Conservation (phyloP, 2,113 vertebrate genomes). For the Phalacrocorax aristotelis region DNA sequence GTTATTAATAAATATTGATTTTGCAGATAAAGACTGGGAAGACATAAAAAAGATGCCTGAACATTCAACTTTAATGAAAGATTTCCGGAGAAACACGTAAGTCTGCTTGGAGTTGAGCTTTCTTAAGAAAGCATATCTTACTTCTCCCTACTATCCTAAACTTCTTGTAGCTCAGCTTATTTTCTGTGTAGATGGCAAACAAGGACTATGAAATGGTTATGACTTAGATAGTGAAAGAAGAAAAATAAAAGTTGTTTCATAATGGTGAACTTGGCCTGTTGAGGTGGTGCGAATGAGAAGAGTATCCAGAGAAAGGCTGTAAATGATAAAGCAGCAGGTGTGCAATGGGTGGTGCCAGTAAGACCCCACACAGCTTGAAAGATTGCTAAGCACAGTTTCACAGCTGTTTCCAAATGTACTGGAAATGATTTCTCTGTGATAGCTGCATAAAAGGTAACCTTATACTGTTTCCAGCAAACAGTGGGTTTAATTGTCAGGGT, state of each 20-base stretch:
- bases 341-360: not conserved
- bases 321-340: not conserved
- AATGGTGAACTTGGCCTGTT: not conserved
- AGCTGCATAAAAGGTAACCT: not conserved
- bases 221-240: not conserved
- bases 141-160: not conserved
- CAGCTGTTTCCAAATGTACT: not conserved
- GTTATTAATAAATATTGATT: slow-evolving; percentile 46
- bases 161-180: not conserved
- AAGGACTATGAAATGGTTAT: not conserved
- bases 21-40: slow-evolving; percentile 99
- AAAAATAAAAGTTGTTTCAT: not conserved
- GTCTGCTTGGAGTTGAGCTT: slow-evolving; percentile 55
- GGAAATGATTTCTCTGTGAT: not conserved
- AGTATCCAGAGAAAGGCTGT: not conserved
- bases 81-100: slow-evolving; percentile 99
- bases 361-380: not conserved
- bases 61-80: slow-evolving; percentile 99
- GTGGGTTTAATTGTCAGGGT: not conserved
- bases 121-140: not conserved
- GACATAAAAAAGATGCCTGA: slow-evolving; percentile 99
- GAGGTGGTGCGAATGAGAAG: not conserved
- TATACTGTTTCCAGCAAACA: not conserved
- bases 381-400: not conserved
- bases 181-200: not conserved